These are phyloP conservation scores for Troglohyphantes excavatus DNA, from an alignment of 2,888 invertebrate species.

Conservation along the genomic window DNA sequence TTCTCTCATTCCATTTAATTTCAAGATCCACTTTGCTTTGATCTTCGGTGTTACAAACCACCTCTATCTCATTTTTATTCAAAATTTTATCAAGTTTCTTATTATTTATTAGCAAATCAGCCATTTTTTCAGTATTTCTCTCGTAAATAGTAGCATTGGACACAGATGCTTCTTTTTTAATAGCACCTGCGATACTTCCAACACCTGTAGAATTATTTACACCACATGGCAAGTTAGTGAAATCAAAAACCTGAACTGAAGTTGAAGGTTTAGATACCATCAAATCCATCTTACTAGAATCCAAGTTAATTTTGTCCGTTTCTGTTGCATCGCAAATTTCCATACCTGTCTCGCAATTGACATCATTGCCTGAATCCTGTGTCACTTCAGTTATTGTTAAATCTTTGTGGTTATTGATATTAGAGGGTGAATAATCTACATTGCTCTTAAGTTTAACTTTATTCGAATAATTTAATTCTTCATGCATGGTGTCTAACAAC, in stretches of 20 bases:
- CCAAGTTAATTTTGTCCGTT: background rate
- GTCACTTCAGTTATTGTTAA: background rate
- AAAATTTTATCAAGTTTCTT: conserved; percentile 70
- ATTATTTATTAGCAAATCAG: conserved; percentile 70
- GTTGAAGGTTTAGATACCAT: conserved; percentile 31
- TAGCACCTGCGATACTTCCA: background rate
- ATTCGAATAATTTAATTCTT: conserved; percentile 84
- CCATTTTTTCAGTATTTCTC: conserved; percentile 76
- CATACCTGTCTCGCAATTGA: conserved; percentile 42
- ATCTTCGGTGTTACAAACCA: background rate
- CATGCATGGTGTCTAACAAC: conserved; percentile 86
- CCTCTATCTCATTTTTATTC: conserved; percentile 71
- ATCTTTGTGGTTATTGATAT: conserved; percentile 30
- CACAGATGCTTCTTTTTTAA: conserved; percentile 40
- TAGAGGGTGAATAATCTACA: conserved; percentile 15
- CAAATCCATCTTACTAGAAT: background rate
- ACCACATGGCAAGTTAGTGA: conserved; percentile 6
- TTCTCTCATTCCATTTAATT: conserved; percentile 40
- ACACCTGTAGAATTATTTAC: conserved; percentile 55
- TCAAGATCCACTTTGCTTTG: conserved; percentile 18
- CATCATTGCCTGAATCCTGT: background rate
- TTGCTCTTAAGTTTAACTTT: conserved; percentile 37
- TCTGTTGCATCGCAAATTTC: conserved; percentile 44
- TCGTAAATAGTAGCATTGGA: conserved; percentile 46
- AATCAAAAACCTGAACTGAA: conserved; percentile 10